These are phyloP conservation scores for Aythya baeri DNA, from an alignment of 2,113 vertebrate genomes.

Conservation along the genomic window DNA sequence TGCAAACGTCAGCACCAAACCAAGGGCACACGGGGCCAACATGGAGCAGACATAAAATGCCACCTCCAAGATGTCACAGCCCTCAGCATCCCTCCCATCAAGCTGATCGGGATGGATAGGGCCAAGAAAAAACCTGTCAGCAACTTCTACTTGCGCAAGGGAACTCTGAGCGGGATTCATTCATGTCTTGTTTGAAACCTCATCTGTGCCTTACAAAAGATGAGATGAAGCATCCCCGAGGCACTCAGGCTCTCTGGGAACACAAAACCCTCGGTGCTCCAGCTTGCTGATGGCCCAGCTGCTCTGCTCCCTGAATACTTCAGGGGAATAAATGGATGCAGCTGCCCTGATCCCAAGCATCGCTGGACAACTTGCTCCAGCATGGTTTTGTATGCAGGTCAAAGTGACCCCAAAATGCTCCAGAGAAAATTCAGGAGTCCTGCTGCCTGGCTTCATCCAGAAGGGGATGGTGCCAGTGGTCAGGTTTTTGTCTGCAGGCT, in stretches of 20 bases:
- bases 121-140: background rate
- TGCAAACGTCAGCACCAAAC: accelerated
- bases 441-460: background rate
- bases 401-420: background rate
- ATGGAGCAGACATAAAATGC: background rate
- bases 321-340: background rate
- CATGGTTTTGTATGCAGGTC: accelerated
- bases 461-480: accelerated
- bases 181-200: constrained; percentile 27
- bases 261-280: background rate
- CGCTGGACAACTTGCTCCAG: background rate
- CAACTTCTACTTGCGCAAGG: background rate
- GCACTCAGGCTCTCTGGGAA: background rate
- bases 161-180: background rate
- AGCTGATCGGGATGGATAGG: constrained; percentile 16
- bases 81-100: background rate
- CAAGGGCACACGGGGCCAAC: accelerated
- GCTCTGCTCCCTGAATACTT: background rate
- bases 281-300: constrained; percentile 41
- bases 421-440: background rate
- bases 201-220: constrained; percentile 43
- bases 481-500: background rate
- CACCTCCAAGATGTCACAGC: background rate
- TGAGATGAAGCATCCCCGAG: background rate
- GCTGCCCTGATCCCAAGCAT: background rate